Evolutionary conservation across 1,140 invertebrate species (phyloP).

Genomic region (Reticulitermes speratus): DNA sequence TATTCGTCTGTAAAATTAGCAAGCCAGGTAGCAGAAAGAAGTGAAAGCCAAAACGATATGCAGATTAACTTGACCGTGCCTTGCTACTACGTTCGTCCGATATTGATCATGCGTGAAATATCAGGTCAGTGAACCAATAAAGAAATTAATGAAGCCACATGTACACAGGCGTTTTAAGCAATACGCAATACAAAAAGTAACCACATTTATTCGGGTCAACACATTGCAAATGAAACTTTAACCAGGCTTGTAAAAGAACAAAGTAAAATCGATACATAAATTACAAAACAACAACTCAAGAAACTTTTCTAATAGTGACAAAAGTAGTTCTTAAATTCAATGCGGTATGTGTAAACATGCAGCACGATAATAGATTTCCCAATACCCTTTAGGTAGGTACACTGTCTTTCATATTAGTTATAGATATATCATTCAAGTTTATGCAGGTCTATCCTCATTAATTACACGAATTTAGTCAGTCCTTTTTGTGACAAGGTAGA

Average conservation of each 20-base stretch:
- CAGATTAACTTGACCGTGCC: slow-evolving; percentile 4
- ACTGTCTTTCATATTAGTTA: too few relatives aligned
- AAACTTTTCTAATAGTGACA: not conserved
- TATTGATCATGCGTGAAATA: not conserved
- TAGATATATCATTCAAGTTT: too few relatives aligned
- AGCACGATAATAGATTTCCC: too few relatives aligned
- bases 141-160: not conserved
- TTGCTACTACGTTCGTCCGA: not conserved
- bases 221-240: not conserved
- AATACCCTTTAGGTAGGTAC: too few relatives aligned
- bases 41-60: slow-evolving; percentile 46
- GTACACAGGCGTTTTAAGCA: not conserved
- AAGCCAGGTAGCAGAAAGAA: slow-evolving; percentile 43
- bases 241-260: not conserved
- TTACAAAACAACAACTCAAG: not conserved
- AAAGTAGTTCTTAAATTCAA: too few relatives aligned
- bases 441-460: too few relatives aligned
- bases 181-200: not conserved
- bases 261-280: not conserved
- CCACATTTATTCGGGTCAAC: not conserved
- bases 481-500: too few relatives aligned
- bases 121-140: not conserved
- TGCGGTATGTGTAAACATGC: too few relatives aligned
- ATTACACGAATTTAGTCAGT: too few relatives aligned
- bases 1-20: not conserved